phyloP scores from a whole-genome alignment of 2,113 vertebrate genomes.

The Scartelaos histophorus region DNA sequence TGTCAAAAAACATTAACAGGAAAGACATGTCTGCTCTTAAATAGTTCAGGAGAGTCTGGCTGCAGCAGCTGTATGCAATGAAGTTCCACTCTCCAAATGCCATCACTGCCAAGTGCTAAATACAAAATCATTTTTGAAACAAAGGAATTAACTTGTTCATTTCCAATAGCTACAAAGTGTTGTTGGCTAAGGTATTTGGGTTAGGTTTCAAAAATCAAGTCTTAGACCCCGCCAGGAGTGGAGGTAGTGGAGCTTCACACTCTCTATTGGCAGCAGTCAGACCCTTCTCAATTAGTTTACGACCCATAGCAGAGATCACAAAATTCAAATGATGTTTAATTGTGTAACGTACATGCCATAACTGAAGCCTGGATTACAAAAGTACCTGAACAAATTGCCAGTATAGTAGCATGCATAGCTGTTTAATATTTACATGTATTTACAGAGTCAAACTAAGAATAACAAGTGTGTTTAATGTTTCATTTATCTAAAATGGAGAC shows the following conservation, averaged over 20 bases:
- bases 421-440: constrained; percentile 94
- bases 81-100: not conserved
- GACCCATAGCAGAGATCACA: constrained; percentile 73
- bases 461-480: constrained; percentile 74
- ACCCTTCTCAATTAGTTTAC: constrained; percentile 67
- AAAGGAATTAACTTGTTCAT: constrained; percentile 1
- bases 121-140: constrained; percentile 33
- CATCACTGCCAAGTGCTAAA: not conserved
- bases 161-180: not conserved
- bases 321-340: constrained; percentile 73
- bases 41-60: not conserved
- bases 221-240: too few relatives aligned
- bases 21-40: constrained; percentile 56
- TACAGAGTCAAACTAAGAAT: constrained; percentile 84
- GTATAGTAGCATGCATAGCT: constrained; percentile 95
- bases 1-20: constrained; percentile 76
- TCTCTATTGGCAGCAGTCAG: not conserved
- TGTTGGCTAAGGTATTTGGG: not conserved
- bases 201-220: too few relatives aligned
- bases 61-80: not conserved
- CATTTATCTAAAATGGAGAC: constrained; percentile 87
- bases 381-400: constrained; percentile 97
- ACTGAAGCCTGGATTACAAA: constrained; percentile 89
- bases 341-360: constrained; percentile 88
- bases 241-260: not conserved